phyloP scores from a whole-genome alignment of 1,140 invertebrate genomes.

The Aphaenogaster rudis region DNA sequence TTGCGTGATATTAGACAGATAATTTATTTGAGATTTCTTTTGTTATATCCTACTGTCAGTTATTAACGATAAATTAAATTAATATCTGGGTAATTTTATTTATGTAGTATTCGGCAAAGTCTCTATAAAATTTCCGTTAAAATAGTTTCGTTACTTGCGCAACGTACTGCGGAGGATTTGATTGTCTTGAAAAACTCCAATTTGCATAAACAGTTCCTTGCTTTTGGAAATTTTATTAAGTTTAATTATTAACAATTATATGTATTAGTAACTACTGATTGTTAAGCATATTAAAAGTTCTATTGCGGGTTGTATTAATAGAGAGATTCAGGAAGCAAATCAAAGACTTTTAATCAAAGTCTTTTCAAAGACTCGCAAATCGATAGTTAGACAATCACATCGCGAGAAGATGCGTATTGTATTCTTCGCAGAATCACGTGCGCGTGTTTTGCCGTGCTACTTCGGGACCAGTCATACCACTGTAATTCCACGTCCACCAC shows the following conservation, averaged over 20 bases:
- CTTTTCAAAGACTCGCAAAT: neutral
- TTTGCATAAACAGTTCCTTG: neutral
- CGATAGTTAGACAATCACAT: neutral
- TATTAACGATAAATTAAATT: neutral
- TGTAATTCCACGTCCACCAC: slow-evolving; percentile 46
- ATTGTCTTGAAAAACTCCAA: neutral
- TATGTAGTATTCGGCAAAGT: neutral
- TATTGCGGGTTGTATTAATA: neutral
- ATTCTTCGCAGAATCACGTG: neutral
- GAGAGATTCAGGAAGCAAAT: no score
- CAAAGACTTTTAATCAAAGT: no score
- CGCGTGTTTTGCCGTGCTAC: neutral
- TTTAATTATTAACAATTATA: neutral
- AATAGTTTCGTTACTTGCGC: neutral
- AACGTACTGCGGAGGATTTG: no score
- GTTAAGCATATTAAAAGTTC: neutral
- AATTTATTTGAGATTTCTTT: neutral
- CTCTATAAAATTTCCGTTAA: neutral
- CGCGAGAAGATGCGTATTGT: neutral
- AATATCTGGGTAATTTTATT: neutral
- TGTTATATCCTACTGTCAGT: neutral
- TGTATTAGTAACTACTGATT: neutral
- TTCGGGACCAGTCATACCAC: slow-evolving; percentile 17
- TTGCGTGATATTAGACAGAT: neutral
- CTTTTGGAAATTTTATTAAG: neutral